Conservation (phyloP, 2,888 invertebrate species). For the Pheosia gnoma region DNA sequence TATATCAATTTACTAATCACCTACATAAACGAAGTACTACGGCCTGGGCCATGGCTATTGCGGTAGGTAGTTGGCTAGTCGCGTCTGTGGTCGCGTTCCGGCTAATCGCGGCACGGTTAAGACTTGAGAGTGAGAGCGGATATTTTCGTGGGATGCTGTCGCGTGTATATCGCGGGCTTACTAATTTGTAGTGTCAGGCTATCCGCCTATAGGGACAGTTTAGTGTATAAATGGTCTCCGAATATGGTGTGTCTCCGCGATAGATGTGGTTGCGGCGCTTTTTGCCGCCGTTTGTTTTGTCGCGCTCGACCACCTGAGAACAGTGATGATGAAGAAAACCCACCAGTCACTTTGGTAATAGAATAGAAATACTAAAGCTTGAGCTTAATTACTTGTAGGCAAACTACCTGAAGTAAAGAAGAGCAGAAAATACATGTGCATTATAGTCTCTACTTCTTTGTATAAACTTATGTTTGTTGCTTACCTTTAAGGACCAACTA, state of each 20-base stretch:
- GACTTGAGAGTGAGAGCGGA: constrained; percentile 38
- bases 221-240: constrained; percentile 32
- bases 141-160: constrained; percentile 64
- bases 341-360: constrained; percentile 64
- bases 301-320: constrained; percentile 47
- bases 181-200: constrained; percentile 34
- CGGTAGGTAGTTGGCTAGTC: constrained; percentile 33
- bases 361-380: background rate
- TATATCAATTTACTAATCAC: constrained; percentile 28
- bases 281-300: constrained; percentile 72
- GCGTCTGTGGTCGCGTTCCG: constrained; percentile 34
- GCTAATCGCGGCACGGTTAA: constrained; percentile 18
- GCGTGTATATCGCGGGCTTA: constrained; percentile 28
- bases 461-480: no score
- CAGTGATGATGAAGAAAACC: constrained; percentile 38
- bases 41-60: constrained; percentile 27
- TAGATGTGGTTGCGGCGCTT: constrained; percentile 65
- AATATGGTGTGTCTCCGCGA: constrained; percentile 59
- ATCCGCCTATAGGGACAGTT: constrained; percentile 29
- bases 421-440: no score
- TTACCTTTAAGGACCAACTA: no score
- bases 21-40: constrained; percentile 7
- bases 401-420: no score
- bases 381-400: background rate
- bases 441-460: no score